Evolutionary conservation across 2,888 invertebrate species (phyloP), one percentile per base, ranked within the genome.

Genomic region (Philonicus albiceps): DNA sequence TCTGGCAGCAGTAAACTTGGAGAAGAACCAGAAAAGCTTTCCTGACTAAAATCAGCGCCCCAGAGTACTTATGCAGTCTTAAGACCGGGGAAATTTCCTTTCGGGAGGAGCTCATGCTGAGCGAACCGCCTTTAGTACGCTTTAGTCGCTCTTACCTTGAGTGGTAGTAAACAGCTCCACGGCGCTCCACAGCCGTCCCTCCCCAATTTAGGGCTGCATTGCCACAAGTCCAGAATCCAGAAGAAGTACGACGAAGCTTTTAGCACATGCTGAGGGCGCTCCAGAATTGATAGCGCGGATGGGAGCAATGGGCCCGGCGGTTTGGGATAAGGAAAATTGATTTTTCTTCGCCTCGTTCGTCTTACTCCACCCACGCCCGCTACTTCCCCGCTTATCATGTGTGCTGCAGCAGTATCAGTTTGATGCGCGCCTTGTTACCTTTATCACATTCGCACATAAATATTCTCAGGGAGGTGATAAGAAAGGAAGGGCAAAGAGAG

Each of bases 291-390:
- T 37, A 49, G 43, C 64, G 27, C 78, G 22, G 78, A 16, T 27
- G 78, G 78, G 43, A 27, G 43, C 49, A 27, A 30, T 78, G 78
- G 49, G 78, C 43, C 27, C 8, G 43, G 74, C 7, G 40, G 40
- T 75, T 40, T 11, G 40, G 78, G 49, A 78, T 78, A 78, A 78
- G 27, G 43, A 49, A 78, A 78, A 78, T 78, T 78, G 78, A 78
- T 78, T 78, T 78, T 78, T 22, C 40, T 49, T 78, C 49, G 37
- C 78, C 19, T 43, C 19, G 2, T 30, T 74, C 27, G n/a, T 22
- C n/a, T 19, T n/a, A 40, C n/a, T 22, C 22, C 43, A 6, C 43
- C 40, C 78, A 27, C 16, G 40, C 22, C 13, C 16, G 27, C 40
- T 49, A 43, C 78, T 78, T 13, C 11, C 49, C 13, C 43, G 40